Conservation (phyloP, 2,888 invertebrate species). For the Erynnis tages region DNA sequence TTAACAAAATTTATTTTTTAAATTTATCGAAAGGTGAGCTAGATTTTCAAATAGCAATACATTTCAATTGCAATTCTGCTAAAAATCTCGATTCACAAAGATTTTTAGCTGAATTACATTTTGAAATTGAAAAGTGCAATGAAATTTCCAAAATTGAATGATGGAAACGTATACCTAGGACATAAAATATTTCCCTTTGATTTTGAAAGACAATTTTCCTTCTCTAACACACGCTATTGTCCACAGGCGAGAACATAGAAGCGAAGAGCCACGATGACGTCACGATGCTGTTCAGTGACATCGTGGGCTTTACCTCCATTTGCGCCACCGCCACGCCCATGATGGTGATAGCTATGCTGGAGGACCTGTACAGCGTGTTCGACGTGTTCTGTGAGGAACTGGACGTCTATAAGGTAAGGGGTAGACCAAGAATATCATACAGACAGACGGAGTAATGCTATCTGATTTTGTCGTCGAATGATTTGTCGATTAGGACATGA, state of each 20-base stretch:
- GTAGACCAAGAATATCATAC: too few species aligned
- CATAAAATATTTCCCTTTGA: background rate
- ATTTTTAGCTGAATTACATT: too few species aligned
- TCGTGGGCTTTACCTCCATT: conserved; percentile 97
- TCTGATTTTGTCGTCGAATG: too few species aligned
- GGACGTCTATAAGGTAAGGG: conserved; percentile 96
- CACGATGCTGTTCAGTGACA: conserved; percentile 97
- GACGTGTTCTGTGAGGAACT: conserved; percentile 95
- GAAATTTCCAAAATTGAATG: too few species aligned
- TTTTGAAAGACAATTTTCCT: background rate
- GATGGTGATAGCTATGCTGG: conserved; percentile 97
- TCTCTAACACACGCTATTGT: background rate
- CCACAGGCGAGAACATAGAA: conserved; percentile 92
- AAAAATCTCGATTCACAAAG: too few species aligned
- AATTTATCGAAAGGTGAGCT: too few species aligned
- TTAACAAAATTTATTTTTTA: too few species aligned
- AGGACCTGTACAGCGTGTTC: conserved; percentile 95
- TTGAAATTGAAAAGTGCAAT: too few species aligned
- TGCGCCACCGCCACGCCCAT: conserved; percentile 97
- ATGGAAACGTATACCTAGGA: background rate
- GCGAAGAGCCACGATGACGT: conserved; percentile 96
- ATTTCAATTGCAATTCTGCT: too few species aligned
- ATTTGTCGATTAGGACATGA: too few species aligned
- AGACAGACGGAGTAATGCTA: too few species aligned
- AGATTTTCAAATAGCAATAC: too few species aligned